A percentile compares a stretch with the other conserved stretches of the same genome.
These are phyloP conservation scores for Pelobates fuscus DNA, from an alignment of 2,113 vertebrate species.

Conservation along the genomic window DNA sequence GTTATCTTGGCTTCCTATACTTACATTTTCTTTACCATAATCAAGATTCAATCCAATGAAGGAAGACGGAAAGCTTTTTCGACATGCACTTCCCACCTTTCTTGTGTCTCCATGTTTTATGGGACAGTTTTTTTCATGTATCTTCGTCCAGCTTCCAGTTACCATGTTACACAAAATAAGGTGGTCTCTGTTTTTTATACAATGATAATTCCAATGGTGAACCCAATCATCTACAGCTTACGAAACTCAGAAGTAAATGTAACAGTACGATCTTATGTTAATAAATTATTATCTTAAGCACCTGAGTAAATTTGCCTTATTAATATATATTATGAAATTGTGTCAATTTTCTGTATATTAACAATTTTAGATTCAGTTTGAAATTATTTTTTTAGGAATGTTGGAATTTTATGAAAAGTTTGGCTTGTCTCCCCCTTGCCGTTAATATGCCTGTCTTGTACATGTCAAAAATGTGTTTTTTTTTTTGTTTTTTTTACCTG, in stretches of 20 bases:
- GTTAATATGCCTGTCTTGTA: no score
- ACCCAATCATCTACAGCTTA: slow-evolving; percentile 18
- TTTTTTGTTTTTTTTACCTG: no score
- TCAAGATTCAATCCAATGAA: neutral
- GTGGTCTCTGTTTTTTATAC: slow-evolving; percentile 7
- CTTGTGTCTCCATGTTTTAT: slow-evolving; percentile 10
- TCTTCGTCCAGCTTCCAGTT: neutral
- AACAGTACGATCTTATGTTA: neutral
- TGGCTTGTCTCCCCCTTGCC: no score
- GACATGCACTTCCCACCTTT: slow-evolving; percentile 1
- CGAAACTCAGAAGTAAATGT: neutral
- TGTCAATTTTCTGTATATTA: no score
- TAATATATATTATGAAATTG: no score
- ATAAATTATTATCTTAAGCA: neutral
- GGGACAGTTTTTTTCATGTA: slow-evolving; percentile 21
- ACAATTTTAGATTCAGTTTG: no score
- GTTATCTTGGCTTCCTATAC: neutral
- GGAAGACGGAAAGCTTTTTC: slow-evolving; percentile 11
- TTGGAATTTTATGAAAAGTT: no score
- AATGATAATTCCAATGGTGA: slow-evolving; percentile 11
- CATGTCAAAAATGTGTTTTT: no score
- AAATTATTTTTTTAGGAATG: no score
- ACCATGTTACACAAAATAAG: neutral
- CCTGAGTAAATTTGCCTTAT: neutral
- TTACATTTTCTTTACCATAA: slow-evolving; percentile 6